Conservation (phyloP, 2,888 invertebrate genomes). For the Pandemis corylana region DNA sequence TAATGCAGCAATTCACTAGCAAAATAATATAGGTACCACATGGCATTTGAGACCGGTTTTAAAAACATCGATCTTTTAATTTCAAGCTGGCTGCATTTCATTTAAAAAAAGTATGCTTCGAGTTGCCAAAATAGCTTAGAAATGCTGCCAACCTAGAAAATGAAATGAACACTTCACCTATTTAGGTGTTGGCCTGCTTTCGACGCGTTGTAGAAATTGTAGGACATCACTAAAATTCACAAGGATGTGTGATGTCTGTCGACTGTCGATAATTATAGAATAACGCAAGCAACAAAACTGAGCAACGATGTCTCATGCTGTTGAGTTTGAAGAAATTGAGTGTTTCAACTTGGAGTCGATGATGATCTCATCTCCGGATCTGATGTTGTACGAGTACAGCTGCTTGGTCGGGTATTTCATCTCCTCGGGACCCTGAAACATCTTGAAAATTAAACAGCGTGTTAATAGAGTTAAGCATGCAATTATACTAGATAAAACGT, state of each 20-base stretch:
- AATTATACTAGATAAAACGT: background rate
- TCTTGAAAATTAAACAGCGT: slow-evolving; percentile 47
- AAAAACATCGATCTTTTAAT: slow-evolving; percentile 35
- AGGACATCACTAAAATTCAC: background rate
- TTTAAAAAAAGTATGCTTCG: slow-evolving; percentile 28
- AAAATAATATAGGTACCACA: slow-evolving; percentile 42
- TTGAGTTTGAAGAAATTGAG: slow-evolving; percentile 70
- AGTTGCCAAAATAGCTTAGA: slow-evolving; percentile 38
- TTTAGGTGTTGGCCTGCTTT: slow-evolving; percentile 8
- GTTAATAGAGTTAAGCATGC: slow-evolving; percentile 42
- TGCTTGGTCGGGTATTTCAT: slow-evolving; percentile 95
- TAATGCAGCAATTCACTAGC: slow-evolving; percentile 38
- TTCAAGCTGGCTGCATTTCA: slow-evolving; percentile 49
- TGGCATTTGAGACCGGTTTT: slow-evolving; percentile 43
- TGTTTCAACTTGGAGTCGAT: slow-evolving; percentile 91
- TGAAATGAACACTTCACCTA: background rate
- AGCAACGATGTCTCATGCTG: slow-evolving; percentile 48
- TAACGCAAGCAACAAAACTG: background rate
- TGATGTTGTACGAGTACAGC: slow-evolving; percentile 95
- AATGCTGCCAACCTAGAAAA: slow-evolving; percentile 50
- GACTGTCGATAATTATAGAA: background rate
- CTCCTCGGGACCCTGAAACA: slow-evolving; percentile 90
- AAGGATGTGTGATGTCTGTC: background rate
- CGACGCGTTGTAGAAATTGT: background rate
- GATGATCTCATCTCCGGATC: slow-evolving; percentile 95